These are phyloP conservation scores for Leptinotarsa defecta DNA, from an alignment of 1,140 invertebrate genomes.

Conservation along the genomic window DNA sequence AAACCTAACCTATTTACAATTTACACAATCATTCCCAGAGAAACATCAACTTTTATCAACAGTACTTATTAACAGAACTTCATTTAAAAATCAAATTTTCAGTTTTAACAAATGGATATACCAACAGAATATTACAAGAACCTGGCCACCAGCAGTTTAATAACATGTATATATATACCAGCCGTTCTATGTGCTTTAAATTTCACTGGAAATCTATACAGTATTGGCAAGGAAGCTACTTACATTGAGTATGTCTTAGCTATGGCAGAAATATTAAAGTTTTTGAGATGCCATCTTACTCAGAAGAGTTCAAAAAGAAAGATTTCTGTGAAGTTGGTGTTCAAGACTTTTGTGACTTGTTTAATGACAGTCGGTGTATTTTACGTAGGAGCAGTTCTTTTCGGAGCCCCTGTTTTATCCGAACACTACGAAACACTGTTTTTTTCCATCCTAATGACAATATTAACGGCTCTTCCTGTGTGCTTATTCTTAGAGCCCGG, in stretches of 20 bases:
- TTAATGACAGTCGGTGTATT: conserved; percentile 57
- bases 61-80: too few species aligned
- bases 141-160: conserved; percentile 32
- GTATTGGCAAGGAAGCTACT: conserved; percentile 43
- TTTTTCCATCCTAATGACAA: conserved; percentile 68
- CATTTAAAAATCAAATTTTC: too few species aligned
- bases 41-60: too few species aligned
- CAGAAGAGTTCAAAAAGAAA: conserved; percentile 29
- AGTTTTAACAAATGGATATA: conserved; percentile 14
- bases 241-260: conserved; percentile 40
- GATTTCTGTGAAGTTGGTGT: conserved; percentile 47
- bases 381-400: conserved; percentile 70
- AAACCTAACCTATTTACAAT: too few species aligned
- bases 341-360: conserved; percentile 53
- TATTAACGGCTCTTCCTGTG: conserved; percentile 69
- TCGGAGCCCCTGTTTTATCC: conserved; percentile 72
- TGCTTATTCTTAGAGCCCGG: conserved; percentile 66
- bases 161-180: conserved; percentile 36
- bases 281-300: conserved; percentile 26
- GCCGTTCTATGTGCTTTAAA: conserved; percentile 27
- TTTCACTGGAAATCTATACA: conserved; percentile 37
- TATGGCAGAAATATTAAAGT: conserved; percentile 46
- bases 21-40: too few species aligned
- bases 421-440: conserved; percentile 74
- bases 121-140: conserved; percentile 17